Base-by-base conservation (phyloP, 2,113 vertebrate genomes). In the Pao palembangensis region DNA sequence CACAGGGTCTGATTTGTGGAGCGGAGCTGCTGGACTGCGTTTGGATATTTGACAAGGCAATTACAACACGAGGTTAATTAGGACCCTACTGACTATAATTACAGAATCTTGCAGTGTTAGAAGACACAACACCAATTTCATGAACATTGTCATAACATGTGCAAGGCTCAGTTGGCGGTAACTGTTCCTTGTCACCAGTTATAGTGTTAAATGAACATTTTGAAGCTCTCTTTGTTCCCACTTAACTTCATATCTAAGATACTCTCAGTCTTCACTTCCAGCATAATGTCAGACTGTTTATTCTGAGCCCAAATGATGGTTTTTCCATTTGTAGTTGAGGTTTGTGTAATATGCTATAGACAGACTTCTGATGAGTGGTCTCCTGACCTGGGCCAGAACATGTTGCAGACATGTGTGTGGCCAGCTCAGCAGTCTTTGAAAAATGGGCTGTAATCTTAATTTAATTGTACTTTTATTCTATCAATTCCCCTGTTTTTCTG, bases 391-490 rank as follows among this genome's bases (percentile, higher is more conserved):
- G 46, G 62, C 25, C 44, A 14, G 52, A 69, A 55, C 8, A 42
- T 21, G 20, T 15, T 31, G 12, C 19, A 51, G 15, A 25, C 54
- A 47, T 67, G 56, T 18, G 21, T 31, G n/a, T 12, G 14, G 38
- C 46, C 63, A 52, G 46, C 50, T 63, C 13, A 50, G 17, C 0
- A 19, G 51, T 55, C 1, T 21, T 63, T 60, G 68, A 42, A 20
- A 49, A 25, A 42, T 67, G 61, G 64, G 69, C 38, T 78, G 50
- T 66, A 38, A 71, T 63, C 53, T 51, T 19, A 55, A 73, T 68
- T 55, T 20, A 55, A 18, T 31, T 13, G 8, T 43, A 8, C 51
- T 38, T 6, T 15, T 34, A 47, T n/a, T 46, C 25, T 28, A 7
- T 28, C 25, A 28, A 7, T 18, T n/a, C 17, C n/a, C 46, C 6